Base-by-base conservation (phyloP, 2,888 invertebrate genomes). In the Drosophila flavopinicola region DNA sequence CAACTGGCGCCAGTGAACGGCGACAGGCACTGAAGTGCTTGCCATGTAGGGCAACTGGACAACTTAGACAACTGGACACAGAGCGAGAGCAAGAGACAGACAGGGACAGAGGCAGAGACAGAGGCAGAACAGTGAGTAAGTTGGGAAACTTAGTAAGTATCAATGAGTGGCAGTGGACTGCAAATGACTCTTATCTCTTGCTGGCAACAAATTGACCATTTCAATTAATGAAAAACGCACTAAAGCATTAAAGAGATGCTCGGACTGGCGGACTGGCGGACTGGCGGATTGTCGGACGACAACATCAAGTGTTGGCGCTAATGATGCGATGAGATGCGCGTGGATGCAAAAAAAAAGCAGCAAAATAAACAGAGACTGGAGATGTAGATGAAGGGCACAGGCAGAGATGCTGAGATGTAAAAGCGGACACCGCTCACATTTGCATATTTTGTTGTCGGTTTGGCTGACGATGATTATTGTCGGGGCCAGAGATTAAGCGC, bases 141-240 rank as follows among this genome's bases (percentile, higher is more conserved):
- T 44, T 49, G 25, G 29, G 29, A 27, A 54, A 54, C 25, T 24
- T 41, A 51, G 44, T 37, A 61, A 66, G 61, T 71, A 75, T 75
- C 71, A 75, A 77, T 66, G 74, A 70, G 68, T 64, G 41, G 48
- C 49, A 38, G 49, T 29, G n/a, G 30, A 15, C 52, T 63, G 68
- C 49, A 64, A 69, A 63, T 49, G 69, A 69, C 57, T 63, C 68
- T 61, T 61, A 48, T 60, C 63, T 64, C 25, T 44, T 9, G 42
- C 44, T 51, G 77, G 66, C 79, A 73, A 79, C 79, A 80, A 80
- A 80, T 84, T 82, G 80, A 80, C 78, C 80, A 82, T 82, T 84
- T 82, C 84, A 82, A 82, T 82, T 84, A 82, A 82, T 84, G 84
- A 84, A 85, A 80, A 85, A 82, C 85, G 82, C 82, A 85, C 74